Base-by-base conservation (phyloP, 2,113 vertebrate species). In the Hystrix brachyura region DNA sequence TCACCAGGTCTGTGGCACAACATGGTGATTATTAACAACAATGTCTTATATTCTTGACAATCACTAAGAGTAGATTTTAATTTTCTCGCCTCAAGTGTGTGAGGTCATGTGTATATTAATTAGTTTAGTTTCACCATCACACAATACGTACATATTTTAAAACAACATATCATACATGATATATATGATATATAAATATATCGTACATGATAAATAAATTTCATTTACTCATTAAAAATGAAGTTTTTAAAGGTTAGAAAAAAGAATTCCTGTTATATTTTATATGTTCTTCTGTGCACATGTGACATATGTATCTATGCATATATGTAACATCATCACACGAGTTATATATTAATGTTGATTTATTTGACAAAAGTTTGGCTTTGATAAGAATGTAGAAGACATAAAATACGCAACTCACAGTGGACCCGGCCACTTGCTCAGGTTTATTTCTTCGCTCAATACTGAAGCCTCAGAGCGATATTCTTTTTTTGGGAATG, bases 371-470 rank as follows among this genome's bases (percentile, higher is more conserved):
- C 23, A 32, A n/a, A 85, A 65, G 7, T 1, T 21, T 34, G n/a
- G 19, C 43, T 69, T 69, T 82, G 18, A 19, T 14, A 69, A 32
- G 27, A 0, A 0, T 48, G 34, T 43, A 69, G 1, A 46, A 92
- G 62, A 62, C 21, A 14, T 34, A 34, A 29, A 23, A 7, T 17
- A 1, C 1, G 8, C 46, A 32, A 21, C 17, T 60, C 9, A 1
- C 0, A 0, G 13, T 10, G 67, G 46, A 4, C 29, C 9, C 7
- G 13, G 43, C 27, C 51, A 1, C 25, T 11, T 3, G n/a, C 27
- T 84, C 4, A 7, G 12, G 21, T 55, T 32, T 7, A 5, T 14
- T 7, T 69, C 51, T 11, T 1, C 6, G 32, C 29, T 6, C n/a
- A 5, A 1, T 23, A n/a, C 12, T 1, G n/a, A 82, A 17, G 2